Evolutionary conservation across 2,888 invertebrate genomes (phyloP).

Genomic region (Serripes groenlandicus): DNA sequence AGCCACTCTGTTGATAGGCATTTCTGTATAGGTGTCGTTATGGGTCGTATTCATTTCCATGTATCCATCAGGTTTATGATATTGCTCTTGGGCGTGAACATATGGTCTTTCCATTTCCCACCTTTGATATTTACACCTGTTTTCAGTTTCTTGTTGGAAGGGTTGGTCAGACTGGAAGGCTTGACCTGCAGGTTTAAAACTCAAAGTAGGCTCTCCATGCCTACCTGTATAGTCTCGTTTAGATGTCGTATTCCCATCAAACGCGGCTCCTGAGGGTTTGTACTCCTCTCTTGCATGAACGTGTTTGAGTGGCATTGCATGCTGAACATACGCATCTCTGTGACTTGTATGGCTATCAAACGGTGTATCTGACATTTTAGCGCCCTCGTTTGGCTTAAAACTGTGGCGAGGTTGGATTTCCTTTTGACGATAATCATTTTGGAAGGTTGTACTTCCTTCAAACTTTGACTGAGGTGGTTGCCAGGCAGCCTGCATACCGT

Average conservation of each 20-base stretch:
- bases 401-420: slow-evolving; percentile 77
- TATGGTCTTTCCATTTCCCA: slow-evolving; percentile 80
- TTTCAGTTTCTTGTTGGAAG: slow-evolving; percentile 85
- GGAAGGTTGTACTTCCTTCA: slow-evolving; percentile 84
- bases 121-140: slow-evolving; percentile 81
- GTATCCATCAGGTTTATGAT: slow-evolving; percentile 82
- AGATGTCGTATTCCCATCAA: slow-evolving; percentile 84
- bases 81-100: slow-evolving; percentile 79
- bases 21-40: slow-evolving; percentile 78
- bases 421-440: slow-evolving; percentile 81
- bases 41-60: slow-evolving; percentile 84
- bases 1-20: slow-evolving; percentile 76
- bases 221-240: slow-evolving; percentile 81
- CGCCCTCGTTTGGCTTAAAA: slow-evolving; percentile 82
- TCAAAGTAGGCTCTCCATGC: slow-evolving; percentile 73
- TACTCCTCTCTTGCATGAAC: slow-evolving; percentile 78
- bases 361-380: slow-evolving; percentile 81
- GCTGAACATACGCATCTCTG: slow-evolving; percentile 82
- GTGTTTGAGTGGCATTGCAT: slow-evolving; percentile 80
- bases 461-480: slow-evolving; percentile 82
- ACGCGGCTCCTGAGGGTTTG: slow-evolving; percentile 77
- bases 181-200: slow-evolving; percentile 83
- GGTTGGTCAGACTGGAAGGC: slow-evolving; percentile 84
- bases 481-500: slow-evolving; percentile 75
- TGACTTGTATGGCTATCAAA: slow-evolving; percentile 85